A percentile compares a stretch with the other conserved stretches of the same genome.
These are phyloP conservation scores for Eilema depressum DNA, from an alignment of 2,888 invertebrate species.

Conservation along the genomic window DNA sequence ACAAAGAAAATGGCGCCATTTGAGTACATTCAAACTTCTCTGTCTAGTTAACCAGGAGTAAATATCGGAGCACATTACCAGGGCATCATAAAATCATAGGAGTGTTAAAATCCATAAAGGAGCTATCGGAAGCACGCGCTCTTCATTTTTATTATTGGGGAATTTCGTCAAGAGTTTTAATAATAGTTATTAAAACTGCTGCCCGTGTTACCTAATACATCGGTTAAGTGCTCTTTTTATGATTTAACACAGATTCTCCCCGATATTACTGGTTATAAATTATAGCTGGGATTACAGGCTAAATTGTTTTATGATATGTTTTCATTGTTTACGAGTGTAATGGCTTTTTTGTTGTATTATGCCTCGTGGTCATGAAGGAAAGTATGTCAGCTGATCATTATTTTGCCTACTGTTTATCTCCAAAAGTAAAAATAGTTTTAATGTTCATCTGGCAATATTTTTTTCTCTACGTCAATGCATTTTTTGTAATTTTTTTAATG, in stretches of 20 bases:
- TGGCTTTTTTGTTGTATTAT: constrained; percentile 37
- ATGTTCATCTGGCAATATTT: too few relatives aligned
- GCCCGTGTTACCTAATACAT: constrained; percentile 80
- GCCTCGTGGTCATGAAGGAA: background rate
- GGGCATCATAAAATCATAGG: constrained; percentile 59
- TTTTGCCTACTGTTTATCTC: background rate
- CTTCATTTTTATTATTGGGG: constrained; percentile 72
- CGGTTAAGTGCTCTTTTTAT: constrained; percentile 82
- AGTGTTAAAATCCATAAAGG: constrained; percentile 59
- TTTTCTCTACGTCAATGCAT: too few relatives aligned
- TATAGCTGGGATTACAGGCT: constrained; percentile 73
- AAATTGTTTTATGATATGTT: constrained; percentile 84
- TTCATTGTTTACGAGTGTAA: constrained; percentile 65
- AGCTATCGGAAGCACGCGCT: constrained; percentile 60
- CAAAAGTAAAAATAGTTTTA: too few relatives aligned
- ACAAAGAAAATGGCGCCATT: constrained; percentile 13
- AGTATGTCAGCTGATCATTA: background rate
- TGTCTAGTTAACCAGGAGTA: constrained; percentile 39
- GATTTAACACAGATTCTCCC: constrained; percentile 82
- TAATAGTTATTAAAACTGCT: constrained; percentile 84
- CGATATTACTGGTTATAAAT: constrained; percentile 81
- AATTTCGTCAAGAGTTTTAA: constrained; percentile 81
- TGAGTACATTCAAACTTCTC: background rate
- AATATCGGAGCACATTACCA: constrained; percentile 45
- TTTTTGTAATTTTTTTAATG: too few relatives aligned